Evolutionary conservation across 2,797 vertebrate genomes (phyloP), one percentile per base, ranked within the genome.

Genomic region (Catamblyrhynchus diadema): DNA sequence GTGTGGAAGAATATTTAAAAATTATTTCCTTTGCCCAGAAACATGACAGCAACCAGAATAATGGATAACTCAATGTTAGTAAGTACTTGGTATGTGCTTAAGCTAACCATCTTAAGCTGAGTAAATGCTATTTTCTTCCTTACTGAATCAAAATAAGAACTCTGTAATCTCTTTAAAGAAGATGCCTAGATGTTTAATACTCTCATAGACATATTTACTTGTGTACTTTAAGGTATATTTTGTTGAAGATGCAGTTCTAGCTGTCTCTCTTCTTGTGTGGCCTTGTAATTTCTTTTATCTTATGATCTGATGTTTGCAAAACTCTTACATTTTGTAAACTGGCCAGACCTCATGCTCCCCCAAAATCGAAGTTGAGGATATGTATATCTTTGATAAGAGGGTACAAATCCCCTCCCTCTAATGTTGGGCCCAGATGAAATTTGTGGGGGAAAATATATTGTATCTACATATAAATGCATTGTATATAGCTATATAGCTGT

Each of bases 1-100:
- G 79, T 30, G 25, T 8, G 83, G 83, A 97, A 86, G 56, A 92
- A 42, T 85, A 80, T 91, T 87, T 80, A 12, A 57, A 53, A 80
- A n/a, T 47, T 0, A 66, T 60, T 51, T 82, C 21, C 72, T 67
- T 93, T 66, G 23, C 44, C 9, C n/a, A 50, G 48, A 23, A 82
- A 56, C 30, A 25, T 50, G 48, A 89, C 54, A 81, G 17, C 71
- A 90, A 61, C 3, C 12, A 62, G 42, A 86, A 70, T 30, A 60
- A 39, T 24, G 4, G 53, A 57, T 61, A 71, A 12, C 48, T 86
- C 15, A 7, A 19, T 32, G 12, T 78, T 80, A 88, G 66, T 56
- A 81, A 88, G 39, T 15, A 32, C 66, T 51, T 69, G 14, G 8
- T n/a, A 44, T 35, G 16, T 10, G 14, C 10, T 85, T 59, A 64